phyloP scores from a whole-genome alignment of 2,113 vertebrate species.

The Pagrus major region DNA sequence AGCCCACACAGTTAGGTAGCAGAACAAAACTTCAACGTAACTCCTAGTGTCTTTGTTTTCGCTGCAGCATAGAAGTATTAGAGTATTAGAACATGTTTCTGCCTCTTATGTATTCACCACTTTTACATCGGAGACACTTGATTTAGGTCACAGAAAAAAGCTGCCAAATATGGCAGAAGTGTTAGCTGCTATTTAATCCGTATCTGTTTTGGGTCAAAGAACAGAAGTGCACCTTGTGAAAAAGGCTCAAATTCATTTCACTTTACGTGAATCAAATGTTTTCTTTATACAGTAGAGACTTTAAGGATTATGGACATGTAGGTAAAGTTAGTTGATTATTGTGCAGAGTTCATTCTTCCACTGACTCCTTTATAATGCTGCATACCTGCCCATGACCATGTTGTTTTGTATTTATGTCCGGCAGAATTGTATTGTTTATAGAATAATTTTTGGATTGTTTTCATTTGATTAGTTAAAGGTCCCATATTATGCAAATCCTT shows the following conservation, averaged over 20 bases:
- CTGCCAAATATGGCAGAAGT: conserved; percentile 8
- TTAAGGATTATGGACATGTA: not conserved
- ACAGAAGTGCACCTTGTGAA: not conserved
- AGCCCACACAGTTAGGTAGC: conserved; percentile 11
- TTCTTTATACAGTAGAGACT: conserved; percentile 12
- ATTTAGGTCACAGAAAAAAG: conserved; percentile 49
- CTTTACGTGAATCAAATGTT: not conserved
- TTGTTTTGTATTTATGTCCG: not conserved
- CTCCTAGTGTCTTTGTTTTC: conserved; percentile 34
- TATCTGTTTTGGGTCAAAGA: conserved; percentile 25
- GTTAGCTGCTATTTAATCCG: not conserved
- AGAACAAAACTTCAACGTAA: conserved; percentile 6
- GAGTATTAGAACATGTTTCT: conserved; percentile 8
- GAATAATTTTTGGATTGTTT: not conserved
- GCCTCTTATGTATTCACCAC: not conserved
- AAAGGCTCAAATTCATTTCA: not conserved
- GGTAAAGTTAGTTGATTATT: too few relatives aligned
- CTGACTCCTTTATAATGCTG: not conserved
- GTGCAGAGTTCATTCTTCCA: not conserved
- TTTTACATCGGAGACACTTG: conserved; percentile 22
- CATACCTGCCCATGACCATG: not conserved
- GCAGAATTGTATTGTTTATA: not conserved
- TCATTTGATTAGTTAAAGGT: not conserved
- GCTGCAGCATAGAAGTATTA: not conserved
- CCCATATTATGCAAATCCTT: too few relatives aligned